These are phyloP conservation scores for Aphelenchoides fujianensis DNA, from an alignment of 1,140 invertebrate species.

Conservation along the genomic window DNA sequence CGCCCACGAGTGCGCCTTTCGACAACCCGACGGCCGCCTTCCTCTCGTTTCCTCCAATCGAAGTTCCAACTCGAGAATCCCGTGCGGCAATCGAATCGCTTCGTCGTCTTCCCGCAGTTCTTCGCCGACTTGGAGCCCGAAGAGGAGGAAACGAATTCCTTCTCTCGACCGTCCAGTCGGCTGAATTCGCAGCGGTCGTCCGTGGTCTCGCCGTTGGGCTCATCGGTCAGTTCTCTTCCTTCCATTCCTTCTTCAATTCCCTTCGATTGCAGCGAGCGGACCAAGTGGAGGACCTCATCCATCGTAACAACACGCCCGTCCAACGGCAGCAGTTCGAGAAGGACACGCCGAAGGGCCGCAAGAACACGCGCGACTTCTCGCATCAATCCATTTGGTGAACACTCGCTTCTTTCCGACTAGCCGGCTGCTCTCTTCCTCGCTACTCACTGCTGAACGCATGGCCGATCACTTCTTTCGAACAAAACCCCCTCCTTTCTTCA, in stretches of 20 bases:
- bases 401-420: no score
- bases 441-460: no score
- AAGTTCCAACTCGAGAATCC: conserved; percentile 31
- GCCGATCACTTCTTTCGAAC: no score
- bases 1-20: conserved; percentile 35
- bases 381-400: conserved; percentile 44
- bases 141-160: background rate
- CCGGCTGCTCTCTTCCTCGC: no score
- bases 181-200: background rate
- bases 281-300: conserved; percentile 37
- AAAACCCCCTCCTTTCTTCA: no score
- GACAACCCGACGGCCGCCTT: conserved; percentile 35
- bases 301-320: background rate
- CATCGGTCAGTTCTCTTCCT: background rate
- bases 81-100: conserved; percentile 38
- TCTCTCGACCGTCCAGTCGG: background rate
- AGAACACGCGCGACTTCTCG: conserved; percentile 35
- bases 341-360: conserved; percentile 40
- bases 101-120: conserved; percentile 35
- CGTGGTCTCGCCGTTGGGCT: background rate
- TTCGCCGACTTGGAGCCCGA: conserved; percentile 34
- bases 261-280: conserved; percentile 24
- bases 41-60: conserved; percentile 27
- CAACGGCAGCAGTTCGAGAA: background rate
- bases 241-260: background rate